These are phyloP conservation scores for Cephus runcator DNA, from an alignment of 2,888 invertebrate species.

Conservation along the genomic window DNA sequence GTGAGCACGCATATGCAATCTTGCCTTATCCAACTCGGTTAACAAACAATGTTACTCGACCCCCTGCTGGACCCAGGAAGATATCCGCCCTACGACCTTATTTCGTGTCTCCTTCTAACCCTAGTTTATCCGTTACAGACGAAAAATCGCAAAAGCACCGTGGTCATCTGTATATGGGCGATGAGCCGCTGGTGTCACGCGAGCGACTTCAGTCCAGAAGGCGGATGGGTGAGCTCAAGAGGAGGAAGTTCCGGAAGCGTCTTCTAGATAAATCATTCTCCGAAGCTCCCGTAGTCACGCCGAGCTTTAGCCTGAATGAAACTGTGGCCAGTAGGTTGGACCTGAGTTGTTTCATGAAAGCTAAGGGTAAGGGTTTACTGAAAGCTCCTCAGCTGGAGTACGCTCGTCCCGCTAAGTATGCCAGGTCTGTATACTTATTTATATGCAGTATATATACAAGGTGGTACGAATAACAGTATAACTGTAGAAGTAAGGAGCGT, in stretches of 20 bases:
- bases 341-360: conserved; percentile 49
- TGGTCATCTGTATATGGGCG: conserved; percentile 41
- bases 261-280: conserved; percentile 32
- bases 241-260: conserved; percentile 29
- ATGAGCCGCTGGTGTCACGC: conserved; percentile 32
- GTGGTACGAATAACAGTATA: neutral
- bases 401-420: conserved; percentile 45
- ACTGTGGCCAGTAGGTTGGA: conserved; percentile 50
- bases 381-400: conserved; percentile 52
- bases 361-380: conserved; percentile 41
- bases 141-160: conserved; percentile 23
- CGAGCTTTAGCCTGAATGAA: conserved; percentile 44
- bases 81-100: neutral
- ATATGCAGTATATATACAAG: neutral
- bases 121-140: neutral
- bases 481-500: no score
- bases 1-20: conserved; percentile 16
- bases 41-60: conserved; percentile 10
- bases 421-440: conserved; percentile 40
- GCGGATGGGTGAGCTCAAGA: conserved; percentile 38
- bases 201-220: conserved; percentile 25
- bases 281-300: conserved; percentile 26
- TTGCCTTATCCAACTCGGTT: conserved; percentile 7
- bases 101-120: neutral
- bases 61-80: neutral